Conservation (phyloP, 2,113 vertebrate genomes). For the Microcebus griseorufus region DNA sequence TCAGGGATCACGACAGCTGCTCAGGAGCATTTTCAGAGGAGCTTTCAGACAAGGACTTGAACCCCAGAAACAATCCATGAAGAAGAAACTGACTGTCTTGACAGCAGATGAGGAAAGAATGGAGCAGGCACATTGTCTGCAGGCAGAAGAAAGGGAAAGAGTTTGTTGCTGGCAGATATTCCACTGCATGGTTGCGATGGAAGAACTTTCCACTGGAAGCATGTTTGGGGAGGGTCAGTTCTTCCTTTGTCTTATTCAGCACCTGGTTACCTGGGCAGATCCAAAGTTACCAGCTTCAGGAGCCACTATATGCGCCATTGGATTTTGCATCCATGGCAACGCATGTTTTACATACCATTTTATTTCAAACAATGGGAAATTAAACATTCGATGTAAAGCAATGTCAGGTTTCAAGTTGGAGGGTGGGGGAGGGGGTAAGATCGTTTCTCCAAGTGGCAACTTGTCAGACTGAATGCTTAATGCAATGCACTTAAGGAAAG, state of each 20-base stretch:
- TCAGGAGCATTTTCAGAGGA: neutral
- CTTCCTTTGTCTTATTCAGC: neutral
- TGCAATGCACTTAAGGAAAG: slow-evolving; percentile 68
- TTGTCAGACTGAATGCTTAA: slow-evolving; percentile 76
- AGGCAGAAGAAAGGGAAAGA: neutral
- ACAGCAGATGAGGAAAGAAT: neutral
- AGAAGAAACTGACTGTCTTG: neutral
- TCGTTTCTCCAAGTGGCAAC: slow-evolving; percentile 75
- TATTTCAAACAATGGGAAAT: slow-evolving; percentile 82
- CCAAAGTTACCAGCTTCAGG: slow-evolving; percentile 60
- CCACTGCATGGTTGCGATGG: fast-evolving
- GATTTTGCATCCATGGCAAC: slow-evolving; percentile 81
- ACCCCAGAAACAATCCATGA: neutral
- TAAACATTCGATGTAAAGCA: slow-evolving; percentile 78
- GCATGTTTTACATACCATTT: slow-evolving; percentile 79
- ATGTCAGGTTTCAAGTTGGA: slow-evolving; percentile 68
- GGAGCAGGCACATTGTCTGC: neutral
- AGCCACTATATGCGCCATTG: neutral
- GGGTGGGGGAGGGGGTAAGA: neutral
- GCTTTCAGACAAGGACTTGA: neutral
- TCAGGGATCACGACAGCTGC: neutral
- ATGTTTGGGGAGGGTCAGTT: neutral
- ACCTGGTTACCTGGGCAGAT: slow-evolving; percentile 53
- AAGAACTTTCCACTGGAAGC: neutral
- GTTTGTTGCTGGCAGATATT: neutral